Evolutionary conservation across 1,140 invertebrate genomes (phyloP).

Genomic region (Monochamus saltuarius): DNA sequence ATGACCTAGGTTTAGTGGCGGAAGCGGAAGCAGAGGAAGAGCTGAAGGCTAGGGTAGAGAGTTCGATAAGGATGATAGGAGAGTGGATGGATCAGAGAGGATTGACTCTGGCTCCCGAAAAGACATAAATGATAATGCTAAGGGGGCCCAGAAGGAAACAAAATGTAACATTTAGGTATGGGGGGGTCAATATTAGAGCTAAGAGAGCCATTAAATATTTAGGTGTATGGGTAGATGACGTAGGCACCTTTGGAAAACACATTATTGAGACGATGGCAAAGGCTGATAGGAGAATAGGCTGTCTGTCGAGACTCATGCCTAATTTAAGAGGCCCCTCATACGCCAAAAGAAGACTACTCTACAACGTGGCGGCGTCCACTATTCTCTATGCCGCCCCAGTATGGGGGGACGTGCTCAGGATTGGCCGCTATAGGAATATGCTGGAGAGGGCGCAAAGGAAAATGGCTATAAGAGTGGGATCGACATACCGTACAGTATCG

Average conservation of each 20-base stretch:
- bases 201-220: constrained; percentile 9
- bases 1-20: constrained; percentile 3
- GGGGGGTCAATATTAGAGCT: background rate
- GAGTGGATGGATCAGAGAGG: too few relatives aligned
- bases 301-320: constrained; percentile 18
- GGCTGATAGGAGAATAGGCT: constrained; percentile 7
- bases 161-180: background rate
- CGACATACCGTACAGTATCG: constrained; percentile 20
- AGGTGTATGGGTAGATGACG: constrained; percentile 15
- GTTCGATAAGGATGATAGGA: too few relatives aligned
- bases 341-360: constrained; percentile 8
- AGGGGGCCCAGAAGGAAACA: background rate
- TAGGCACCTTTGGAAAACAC: constrained; percentile 8
- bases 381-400: constrained; percentile 26
- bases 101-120: background rate
- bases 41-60: too few relatives aligned
- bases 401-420: constrained; percentile 11
- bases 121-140: constrained; percentile 10
- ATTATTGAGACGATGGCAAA: constrained; percentile 10
- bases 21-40: background rate
- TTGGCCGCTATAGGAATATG: constrained; percentile 10
- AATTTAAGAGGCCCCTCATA: constrained; percentile 12
- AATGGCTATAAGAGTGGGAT: constrained; percentile 3
- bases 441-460: constrained; percentile 15
- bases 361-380: background rate